These are phyloP conservation scores for Erebia palarica DNA, from an alignment of 2,888 invertebrate species.

Conservation along the genomic window DNA sequence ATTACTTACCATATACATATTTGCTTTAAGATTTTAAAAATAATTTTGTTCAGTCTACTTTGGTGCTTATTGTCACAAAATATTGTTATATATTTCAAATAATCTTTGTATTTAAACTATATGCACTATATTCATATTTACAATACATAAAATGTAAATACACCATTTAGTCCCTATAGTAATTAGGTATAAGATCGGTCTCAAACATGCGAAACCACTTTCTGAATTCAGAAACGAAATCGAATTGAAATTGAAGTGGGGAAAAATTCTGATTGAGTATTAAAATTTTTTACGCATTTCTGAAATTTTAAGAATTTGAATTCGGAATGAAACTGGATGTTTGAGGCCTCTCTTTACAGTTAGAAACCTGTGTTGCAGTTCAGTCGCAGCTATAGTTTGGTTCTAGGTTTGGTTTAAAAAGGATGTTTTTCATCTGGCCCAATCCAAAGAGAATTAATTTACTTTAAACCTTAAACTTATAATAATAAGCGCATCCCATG, in stretches of 20 bases:
- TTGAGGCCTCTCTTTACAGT: not conserved
- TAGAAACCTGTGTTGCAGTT: not conserved
- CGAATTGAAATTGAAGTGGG: no score
- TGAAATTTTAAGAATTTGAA: no score
- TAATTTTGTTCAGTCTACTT: not conserved
- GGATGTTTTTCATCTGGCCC: not conserved
- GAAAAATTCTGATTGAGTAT: not conserved
- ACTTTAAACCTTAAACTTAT: no score
- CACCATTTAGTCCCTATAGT: not conserved
- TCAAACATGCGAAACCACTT: no score
- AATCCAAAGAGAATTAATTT: no score
- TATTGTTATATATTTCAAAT: slow-evolving; percentile 7
- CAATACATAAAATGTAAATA: slow-evolving; percentile 10
- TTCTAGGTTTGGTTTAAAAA: not conserved
- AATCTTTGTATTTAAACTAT: slow-evolving; percentile 2
- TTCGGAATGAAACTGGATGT: no score
- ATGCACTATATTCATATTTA: slow-evolving; percentile 1
- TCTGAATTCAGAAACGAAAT: no score
- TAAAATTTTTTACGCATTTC: no score
- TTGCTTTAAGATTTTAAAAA: not conserved
- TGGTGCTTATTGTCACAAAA: slow-evolving; percentile 22
- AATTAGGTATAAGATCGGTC: no score
- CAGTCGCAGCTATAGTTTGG: not conserved
- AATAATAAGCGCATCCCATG: no score
- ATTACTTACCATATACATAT: not conserved